These are phyloP conservation scores for Mechanitis mazaeus DNA, from an alignment of 2,888 invertebrate species.

Conservation along the genomic window DNA sequence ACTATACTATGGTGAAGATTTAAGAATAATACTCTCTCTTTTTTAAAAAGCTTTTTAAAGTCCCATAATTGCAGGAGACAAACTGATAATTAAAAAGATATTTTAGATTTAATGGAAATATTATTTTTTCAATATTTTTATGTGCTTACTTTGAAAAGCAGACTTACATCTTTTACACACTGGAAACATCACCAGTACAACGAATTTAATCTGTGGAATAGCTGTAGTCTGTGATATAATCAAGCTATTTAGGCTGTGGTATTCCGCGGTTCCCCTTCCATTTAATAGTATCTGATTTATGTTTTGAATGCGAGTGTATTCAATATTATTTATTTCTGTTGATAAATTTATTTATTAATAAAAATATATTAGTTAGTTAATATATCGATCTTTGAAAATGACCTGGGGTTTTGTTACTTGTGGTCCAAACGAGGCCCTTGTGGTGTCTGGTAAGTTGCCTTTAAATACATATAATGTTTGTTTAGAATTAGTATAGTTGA, in stretches of 20 bases:
- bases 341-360: slow-evolving; percentile 39
- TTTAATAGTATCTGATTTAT: slow-evolving; percentile 43
- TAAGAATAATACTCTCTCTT: too few relatives aligned
- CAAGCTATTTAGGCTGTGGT: not conserved
- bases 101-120: too few relatives aligned
- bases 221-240: not conserved
- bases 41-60: too few relatives aligned
- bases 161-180: too few relatives aligned
- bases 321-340: slow-evolving; percentile 42
- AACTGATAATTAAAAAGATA: too few relatives aligned
- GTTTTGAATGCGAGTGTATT: slow-evolving; percentile 45
- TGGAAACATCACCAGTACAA: too few relatives aligned
- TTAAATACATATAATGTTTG: slow-evolving; percentile 3
- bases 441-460: slow-evolving; percentile 88
- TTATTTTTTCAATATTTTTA: too few relatives aligned
- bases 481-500: too few relatives aligned
- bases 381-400: slow-evolving; percentile 62
- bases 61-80: too few relatives aligned
- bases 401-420: slow-evolving; percentile 95
- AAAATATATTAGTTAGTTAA: slow-evolving; percentile 22
- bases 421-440: slow-evolving; percentile 95
- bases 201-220: not conserved
- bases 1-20: too few relatives aligned
- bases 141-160: too few relatives aligned
- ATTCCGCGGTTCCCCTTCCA: slow-evolving; percentile 16